Conservation (phyloP, 1,140 invertebrate species). For the Pogonognathellus flavescens region DNA sequence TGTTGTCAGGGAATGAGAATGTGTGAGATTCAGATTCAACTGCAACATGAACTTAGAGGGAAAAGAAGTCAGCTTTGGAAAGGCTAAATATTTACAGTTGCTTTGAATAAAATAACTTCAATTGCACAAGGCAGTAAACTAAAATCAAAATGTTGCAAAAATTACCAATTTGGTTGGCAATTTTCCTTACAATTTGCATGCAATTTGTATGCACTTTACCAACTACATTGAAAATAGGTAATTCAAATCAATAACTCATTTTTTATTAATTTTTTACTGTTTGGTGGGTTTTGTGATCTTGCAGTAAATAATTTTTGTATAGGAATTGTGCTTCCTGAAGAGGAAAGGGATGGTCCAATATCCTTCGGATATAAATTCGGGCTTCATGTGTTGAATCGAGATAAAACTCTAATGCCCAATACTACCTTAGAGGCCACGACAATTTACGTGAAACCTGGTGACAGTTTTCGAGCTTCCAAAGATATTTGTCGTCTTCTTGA, state of each 20-base stretch:
- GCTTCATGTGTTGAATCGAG: constrained; percentile 78
- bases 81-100: neutral
- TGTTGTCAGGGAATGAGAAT: neutral
- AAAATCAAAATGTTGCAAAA: neutral
- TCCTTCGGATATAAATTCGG: constrained; percentile 80
- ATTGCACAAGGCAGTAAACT: neutral
- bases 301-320: neutral
- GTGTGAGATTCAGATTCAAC: no score
- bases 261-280: neutral
- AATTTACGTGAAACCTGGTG: constrained; percentile 77
- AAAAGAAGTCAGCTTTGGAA: neutral
- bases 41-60: neutral
- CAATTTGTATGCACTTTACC: neutral
- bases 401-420: constrained; percentile 76
- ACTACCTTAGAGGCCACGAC: constrained; percentile 78
- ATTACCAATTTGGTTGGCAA: neutral
- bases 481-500: constrained; percentile 72
- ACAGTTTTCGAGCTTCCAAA: constrained; percentile 79
- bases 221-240: neutral
- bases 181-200: neutral
- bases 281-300: neutral
- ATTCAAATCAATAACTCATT: neutral
- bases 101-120: neutral
- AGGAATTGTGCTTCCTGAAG: constrained; percentile 70
- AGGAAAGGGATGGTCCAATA: constrained; percentile 76